A percentile compares a stretch with the other conserved stretches of the same genome.
phyloP scores from a whole-genome alignment of 2,888 invertebrate genomes.

The Apeira syringaria region DNA sequence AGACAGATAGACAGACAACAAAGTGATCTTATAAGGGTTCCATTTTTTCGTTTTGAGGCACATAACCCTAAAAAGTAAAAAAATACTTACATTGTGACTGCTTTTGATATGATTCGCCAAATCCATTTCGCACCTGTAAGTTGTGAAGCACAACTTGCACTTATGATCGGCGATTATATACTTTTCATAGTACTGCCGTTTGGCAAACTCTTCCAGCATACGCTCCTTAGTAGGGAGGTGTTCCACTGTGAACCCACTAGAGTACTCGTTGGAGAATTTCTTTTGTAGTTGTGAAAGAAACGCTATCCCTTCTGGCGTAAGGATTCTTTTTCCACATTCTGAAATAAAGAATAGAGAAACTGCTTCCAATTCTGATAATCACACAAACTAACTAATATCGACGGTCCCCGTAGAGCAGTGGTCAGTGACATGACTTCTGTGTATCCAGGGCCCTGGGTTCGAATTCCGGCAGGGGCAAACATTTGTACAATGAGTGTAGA shows the following conservation, averaged over 20 bases:
- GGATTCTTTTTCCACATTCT: neutral
- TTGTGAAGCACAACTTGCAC: neutral
- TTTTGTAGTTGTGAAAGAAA: neutral
- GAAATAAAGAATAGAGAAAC: too few relatives aligned
- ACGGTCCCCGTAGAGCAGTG: too few relatives aligned
- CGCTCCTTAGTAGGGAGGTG: neutral
- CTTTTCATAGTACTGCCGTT: neutral
- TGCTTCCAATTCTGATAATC: too few relatives aligned
- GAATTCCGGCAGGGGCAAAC: too few relatives aligned
- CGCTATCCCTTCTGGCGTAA: neutral
- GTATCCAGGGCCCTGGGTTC: too few relatives aligned
- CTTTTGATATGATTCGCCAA: neutral
- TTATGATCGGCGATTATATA: neutral
- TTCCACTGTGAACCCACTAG: neutral
- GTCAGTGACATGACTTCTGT: too few relatives aligned
- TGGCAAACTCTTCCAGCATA: neutral
- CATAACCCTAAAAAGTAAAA: too few relatives aligned
- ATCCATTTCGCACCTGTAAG: neutral
- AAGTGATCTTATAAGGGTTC: too few relatives aligned
- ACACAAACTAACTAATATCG: too few relatives aligned
- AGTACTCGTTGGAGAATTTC: neutral
- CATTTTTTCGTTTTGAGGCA: too few relatives aligned
- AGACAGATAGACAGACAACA: too few relatives aligned
- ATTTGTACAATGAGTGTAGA: too few relatives aligned
- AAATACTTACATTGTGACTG: neutral